Base-by-base conservation (phyloP, 2,888 invertebrate species). In the Alsophila aescularia region DNA sequence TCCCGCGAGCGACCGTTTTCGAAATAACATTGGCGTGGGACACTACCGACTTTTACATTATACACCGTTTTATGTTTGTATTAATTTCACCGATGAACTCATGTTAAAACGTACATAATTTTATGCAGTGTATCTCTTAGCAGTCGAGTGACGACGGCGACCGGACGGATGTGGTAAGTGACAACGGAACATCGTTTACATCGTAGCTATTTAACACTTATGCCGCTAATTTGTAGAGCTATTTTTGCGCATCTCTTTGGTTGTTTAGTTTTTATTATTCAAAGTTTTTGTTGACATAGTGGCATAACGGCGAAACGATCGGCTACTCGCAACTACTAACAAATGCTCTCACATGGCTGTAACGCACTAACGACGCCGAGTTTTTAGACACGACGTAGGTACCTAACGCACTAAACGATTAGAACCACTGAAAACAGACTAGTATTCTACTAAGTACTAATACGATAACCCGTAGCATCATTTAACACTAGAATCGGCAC, bases 281-380 rank as follows among this genome's bases (percentile, higher is more conserved):
- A 73, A 63, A 53, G 61, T 55, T 50, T 53, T 52, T 54, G 66
- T 72, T 84, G 88, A 89, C 88, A 90, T 88, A 87, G 83, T 90
- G 90, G 89, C 89, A 90, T 89, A 83, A 80, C 73, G 79, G 78
- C 78, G 79, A 65, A 73, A 62, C 63, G 69, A 77, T 75, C 75
- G 79, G 75, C 74, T 79, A 72, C 72, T 67, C 80, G 81, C 77
- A 66, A 68, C 24, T 8, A 24, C 24, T 70, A 72, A 71, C 64
- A 44, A 67, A 69, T 67, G 71, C 72, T 73, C 72, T 72, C 81
- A 80, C 81, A 74, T 69, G 70, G 79, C 77, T 64, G 68, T 58
- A 70, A 67, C 67, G 79, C 77, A 79, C 76, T 66, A 52, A 64
- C 39, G 45, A 40, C 27, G 37, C 12, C 40, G 42, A 29, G 1